Percentiles rank a stretch among this genome's conserved stretches.
These are phyloP conservation scores for Lutra lutra DNA, from an alignment of 2,797 vertebrate genomes.

Conservation along the genomic window DNA sequence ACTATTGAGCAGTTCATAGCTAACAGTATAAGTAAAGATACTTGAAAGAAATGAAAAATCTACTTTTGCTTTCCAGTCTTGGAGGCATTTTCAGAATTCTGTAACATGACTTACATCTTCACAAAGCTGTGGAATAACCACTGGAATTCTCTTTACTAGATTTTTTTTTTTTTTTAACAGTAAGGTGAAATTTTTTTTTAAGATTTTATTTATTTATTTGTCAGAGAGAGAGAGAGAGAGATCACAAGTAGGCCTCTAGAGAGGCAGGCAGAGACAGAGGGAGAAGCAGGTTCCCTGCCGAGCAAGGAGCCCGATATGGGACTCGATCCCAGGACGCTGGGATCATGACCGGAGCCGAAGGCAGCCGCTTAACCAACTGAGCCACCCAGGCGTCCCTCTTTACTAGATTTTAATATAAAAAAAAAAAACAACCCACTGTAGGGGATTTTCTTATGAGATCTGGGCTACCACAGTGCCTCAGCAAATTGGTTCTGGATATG, in stretches of 20 bases:
- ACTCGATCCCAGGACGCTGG: too few relatives aligned
- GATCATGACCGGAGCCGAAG: too few relatives aligned
- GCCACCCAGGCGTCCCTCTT: not conserved
- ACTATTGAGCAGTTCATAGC: not conserved
- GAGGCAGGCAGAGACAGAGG: too few relatives aligned
- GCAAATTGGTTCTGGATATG: constrained; percentile 57
- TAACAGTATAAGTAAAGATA: not conserved
- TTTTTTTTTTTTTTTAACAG: not conserved
- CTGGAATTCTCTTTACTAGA: constrained; percentile 9
- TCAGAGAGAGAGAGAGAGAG: too few relatives aligned
- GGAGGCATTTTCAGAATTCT: not conserved
- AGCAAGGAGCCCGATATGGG: too few relatives aligned
- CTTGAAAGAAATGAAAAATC: not conserved
- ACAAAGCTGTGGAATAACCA: constrained; percentile 4
- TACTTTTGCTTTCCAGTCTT: not conserved
- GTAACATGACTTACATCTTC: constrained; percentile 1
- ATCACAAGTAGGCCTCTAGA: too few relatives aligned
- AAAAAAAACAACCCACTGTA: not conserved
- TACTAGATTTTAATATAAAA: not conserved
- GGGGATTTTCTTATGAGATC: not conserved
- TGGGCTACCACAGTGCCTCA: not conserved
- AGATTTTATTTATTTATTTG: too few relatives aligned
- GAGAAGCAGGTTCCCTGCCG: too few relatives aligned
- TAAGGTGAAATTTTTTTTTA: too few relatives aligned
- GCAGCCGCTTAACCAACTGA: too few relatives aligned